phyloP scores from a whole-genome alignment of 1,140 invertebrate species.

The Monomorium pharaonis region DNA sequence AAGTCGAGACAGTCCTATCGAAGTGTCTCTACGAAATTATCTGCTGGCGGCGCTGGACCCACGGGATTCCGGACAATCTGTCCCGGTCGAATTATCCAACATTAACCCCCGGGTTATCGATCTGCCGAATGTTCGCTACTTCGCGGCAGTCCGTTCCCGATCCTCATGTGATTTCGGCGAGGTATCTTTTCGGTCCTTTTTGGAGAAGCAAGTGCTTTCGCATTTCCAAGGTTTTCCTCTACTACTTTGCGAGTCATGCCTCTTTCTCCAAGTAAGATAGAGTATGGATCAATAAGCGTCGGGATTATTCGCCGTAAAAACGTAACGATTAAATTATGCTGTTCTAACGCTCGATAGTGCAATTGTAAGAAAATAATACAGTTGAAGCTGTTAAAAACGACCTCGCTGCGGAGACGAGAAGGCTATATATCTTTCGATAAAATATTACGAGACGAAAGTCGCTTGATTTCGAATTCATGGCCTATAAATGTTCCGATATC shows the following conservation, averaged over 20 bases:
- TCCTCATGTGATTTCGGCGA: slow-evolving; percentile 25
- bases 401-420: background rate
- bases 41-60: slow-evolving; percentile 41
- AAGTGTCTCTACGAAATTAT: slow-evolving; percentile 67
- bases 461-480: slow-evolving; percentile 41
- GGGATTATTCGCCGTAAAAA: background rate
- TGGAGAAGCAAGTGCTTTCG: background rate
- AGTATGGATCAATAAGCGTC: background rate
- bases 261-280: background rate
- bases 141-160: slow-evolving; percentile 39
- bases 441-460: slow-evolving; percentile 23
- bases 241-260: slow-evolving; percentile 11
- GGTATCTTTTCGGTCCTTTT: slow-evolving; percentile 2
- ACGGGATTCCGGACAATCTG: slow-evolving; percentile 65
- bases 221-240: background rate
- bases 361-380: slow-evolving; percentile 1
- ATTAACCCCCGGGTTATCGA: slow-evolving; percentile 66
- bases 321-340: slow-evolving; percentile 6
- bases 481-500: slow-evolving; percentile 31
- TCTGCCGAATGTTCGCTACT: slow-evolving; percentile 48
- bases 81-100: slow-evolving; percentile 68
- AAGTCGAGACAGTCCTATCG: slow-evolving; percentile 73
- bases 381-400: background rate
- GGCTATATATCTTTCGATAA: background rate
- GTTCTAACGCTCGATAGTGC: background rate